phyloP scores from a whole-genome alignment of 2,888 invertebrate genomes.

The Brachyopa scutellaris region DNA sequence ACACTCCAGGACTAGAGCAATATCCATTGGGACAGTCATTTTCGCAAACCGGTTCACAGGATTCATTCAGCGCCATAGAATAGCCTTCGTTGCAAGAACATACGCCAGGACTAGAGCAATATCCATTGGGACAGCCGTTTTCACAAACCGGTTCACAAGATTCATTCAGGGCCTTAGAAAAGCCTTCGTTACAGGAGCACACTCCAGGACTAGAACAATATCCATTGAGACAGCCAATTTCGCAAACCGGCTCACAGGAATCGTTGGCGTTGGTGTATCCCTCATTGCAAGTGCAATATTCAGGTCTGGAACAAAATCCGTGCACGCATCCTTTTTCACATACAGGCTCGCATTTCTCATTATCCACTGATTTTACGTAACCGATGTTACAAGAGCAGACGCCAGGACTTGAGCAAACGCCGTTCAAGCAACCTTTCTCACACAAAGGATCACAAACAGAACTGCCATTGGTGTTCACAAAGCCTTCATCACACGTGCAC shows the following conservation, averaged over 20 bases:
- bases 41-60: neutral
- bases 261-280: neutral
- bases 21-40: conserved; percentile 30
- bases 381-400: conserved; percentile 82
- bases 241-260: conserved; percentile 51
- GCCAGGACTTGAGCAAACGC: conserved; percentile 77
- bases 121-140: neutral
- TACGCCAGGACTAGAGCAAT: conserved; percentile 80
- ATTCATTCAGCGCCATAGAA: neutral
- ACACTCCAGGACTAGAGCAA: conserved; percentile 2
- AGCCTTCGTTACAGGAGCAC: conserved; percentile 83
- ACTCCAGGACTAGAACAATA: conserved; percentile 80
- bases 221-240: neutral
- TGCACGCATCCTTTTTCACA: conserved; percentile 3
- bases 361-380: neutral
- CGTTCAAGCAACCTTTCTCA: conserved; percentile 76
- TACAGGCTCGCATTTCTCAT: conserved; percentile 49
- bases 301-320: conserved; percentile 78
- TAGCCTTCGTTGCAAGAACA: conserved; percentile 24
- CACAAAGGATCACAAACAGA: conserved; percentile 77
- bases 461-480: neutral
- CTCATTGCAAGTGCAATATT: conserved; percentile 83
- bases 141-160: conserved; percentile 52
- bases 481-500: conserved; percentile 37
- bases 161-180: no score